A percentile compares a stretch with the other conserved stretches of the same genome.
These are phyloP conservation scores for Argyresthia goedartella DNA, from an alignment of 2,888 invertebrate genomes.

Conservation along the genomic window DNA sequence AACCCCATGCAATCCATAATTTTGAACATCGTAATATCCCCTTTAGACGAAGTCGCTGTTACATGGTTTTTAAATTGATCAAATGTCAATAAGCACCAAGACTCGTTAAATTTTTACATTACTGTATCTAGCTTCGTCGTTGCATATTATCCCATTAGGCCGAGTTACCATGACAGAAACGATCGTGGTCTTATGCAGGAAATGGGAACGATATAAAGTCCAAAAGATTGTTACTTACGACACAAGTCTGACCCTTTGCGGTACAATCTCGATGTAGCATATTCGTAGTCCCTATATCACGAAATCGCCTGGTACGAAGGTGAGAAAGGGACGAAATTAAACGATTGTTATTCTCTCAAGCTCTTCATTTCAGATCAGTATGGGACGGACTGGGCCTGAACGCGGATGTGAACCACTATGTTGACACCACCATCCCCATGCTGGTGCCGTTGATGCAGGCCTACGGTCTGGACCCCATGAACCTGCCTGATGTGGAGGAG, in stretches of 20 bases:
- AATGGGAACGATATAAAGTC: no score
- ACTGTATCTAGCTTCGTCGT: no score
- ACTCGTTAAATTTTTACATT: no score
- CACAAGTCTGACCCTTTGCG: not conserved
- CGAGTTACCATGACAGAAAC: no score
- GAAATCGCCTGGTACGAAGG: not conserved
- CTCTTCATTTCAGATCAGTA: slow-evolving; percentile 20
- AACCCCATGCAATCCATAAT: no score
- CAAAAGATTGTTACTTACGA: not conserved
- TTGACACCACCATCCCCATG: slow-evolving; percentile 50
- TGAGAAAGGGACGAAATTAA: not conserved
- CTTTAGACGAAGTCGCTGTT: no score
- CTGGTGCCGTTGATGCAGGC: slow-evolving; percentile 43
- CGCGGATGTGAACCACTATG: slow-evolving; percentile 55
- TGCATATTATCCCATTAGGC: no score
- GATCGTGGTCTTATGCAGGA: no score
- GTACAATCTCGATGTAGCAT: not conserved
- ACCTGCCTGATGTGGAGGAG: slow-evolving; percentile 50
- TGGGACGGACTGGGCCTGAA: slow-evolving; percentile 39
- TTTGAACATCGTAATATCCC: no score
- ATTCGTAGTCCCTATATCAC: no score
- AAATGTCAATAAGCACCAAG: no score
- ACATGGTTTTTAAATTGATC: no score
- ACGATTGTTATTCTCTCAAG: not conserved
- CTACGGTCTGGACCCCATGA: slow-evolving; percentile 61